Percentiles rank a stretch among this genome's conserved stretches.
Conservation (phyloP, 2,888 invertebrate genomes). For the Ellobium chinense region DNA sequence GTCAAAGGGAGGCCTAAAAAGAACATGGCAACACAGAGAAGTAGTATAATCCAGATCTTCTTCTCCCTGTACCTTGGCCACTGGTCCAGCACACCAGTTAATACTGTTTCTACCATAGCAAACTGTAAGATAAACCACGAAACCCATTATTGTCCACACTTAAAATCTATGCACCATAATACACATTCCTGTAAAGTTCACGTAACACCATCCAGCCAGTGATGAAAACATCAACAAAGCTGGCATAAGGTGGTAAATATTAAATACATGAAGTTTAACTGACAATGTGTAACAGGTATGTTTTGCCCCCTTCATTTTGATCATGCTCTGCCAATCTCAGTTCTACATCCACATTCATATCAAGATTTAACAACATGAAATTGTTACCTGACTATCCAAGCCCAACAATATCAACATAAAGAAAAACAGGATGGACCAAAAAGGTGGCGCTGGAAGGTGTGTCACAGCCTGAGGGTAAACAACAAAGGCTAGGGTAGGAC, state of each 20-base stretch:
- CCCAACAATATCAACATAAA: slow-evolving; percentile 71
- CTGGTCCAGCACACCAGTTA: slow-evolving; percentile 77
- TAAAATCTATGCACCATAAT: too few species aligned
- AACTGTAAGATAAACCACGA: too few species aligned
- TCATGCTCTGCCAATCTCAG: too few species aligned
- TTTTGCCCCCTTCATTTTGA: too few species aligned
- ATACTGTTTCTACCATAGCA: slow-evolving; percentile 77
- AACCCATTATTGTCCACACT: too few species aligned
- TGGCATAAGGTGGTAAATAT: too few species aligned
- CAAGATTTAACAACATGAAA: too few species aligned
- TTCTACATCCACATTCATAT: too few species aligned
- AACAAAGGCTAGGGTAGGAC: slow-evolving; percentile 71
- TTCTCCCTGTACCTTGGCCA: slow-evolving; percentile 77
- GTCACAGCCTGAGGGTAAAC: slow-evolving; percentile 72
- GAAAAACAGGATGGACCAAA: slow-evolving; percentile 74
- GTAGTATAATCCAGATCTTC: slow-evolving; percentile 68
- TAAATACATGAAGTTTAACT: too few species aligned
- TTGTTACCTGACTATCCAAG: slow-evolving; percentile 72
- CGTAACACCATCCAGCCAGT: not conserved
- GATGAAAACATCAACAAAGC: not conserved
- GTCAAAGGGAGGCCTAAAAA: slow-evolving; percentile 71
- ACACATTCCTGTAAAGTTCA: too few species aligned
- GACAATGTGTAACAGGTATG: too few species aligned
- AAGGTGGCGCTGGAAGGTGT: slow-evolving; percentile 63
- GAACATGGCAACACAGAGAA: slow-evolving; percentile 64